phyloP scores from a whole-genome alignment of 1,140 invertebrate species.

The Drosophila lowei region DNA sequence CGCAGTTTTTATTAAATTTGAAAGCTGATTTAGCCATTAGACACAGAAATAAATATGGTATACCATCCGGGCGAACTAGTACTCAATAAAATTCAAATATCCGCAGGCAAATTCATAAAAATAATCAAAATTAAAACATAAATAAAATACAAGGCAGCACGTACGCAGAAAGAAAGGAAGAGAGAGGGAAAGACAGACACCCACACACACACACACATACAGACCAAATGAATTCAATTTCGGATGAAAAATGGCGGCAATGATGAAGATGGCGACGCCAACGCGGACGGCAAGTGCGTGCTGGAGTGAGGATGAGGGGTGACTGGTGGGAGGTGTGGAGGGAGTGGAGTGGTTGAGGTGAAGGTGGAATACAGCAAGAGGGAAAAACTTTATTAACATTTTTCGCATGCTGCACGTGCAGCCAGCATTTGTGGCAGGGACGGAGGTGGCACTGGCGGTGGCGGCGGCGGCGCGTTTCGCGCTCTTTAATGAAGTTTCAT shows the following conservation, averaged over 20 bases:
- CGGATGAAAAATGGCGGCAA: slow-evolving; percentile 76
- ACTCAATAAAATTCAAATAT: slow-evolving; percentile 22
- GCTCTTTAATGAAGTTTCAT: slow-evolving; percentile 77
- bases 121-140: slow-evolving; percentile 65
- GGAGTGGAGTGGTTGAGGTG: not conserved
- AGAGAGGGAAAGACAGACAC: slow-evolving; percentile 1
- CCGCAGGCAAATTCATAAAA: slow-evolving; percentile 23
- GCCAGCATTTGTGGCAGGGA: slow-evolving; percentile 33
- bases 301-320: not conserved
- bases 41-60: no score
- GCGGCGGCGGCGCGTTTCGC: slow-evolving; percentile 46
- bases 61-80: not conserved
- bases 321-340: not conserved
- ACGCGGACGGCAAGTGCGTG: slow-evolving; percentile 34
- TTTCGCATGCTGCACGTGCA: slow-evolving; percentile 78
- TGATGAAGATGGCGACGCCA: slow-evolving; percentile 71
- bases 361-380: not conserved
- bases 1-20: no score
- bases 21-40: not conserved
- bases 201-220: slow-evolving; percentile 14
- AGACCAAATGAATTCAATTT: slow-evolving; percentile 76
- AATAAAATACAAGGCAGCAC: slow-evolving; percentile 63
- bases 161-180: slow-evolving; percentile 23
- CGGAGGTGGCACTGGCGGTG: slow-evolving; percentile 18
- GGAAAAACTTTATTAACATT: slow-evolving; percentile 76